Evolutionary conservation across 2,113 vertebrate species (phyloP), one percentile per base, ranked within the genome.

Genomic region (Phyllostomus hastatus): DNA sequence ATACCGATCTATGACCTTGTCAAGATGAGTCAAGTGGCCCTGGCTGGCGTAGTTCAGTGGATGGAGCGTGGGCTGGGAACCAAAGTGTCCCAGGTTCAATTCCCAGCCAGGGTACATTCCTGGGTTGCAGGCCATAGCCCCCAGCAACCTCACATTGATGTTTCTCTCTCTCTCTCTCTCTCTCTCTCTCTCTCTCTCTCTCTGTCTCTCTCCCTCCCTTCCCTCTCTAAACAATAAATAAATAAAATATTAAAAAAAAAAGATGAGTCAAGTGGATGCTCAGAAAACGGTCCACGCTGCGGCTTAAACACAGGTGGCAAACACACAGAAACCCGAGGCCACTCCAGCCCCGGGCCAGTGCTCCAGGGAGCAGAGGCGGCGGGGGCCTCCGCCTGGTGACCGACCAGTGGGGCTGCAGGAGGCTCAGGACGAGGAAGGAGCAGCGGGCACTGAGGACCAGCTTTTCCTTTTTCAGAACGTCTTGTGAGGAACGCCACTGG

Each of bases 301-400:
- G 17, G 11, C 64, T 73, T 87, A 85, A 96, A 48, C 28, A 89
- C 85, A 88, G 75, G 31, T 35, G n/a, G 61, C 14, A 54, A 64
- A 19, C 7, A 33, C 35, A 59, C 19, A 82, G 28, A 95, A 90
- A 38, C 33, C 0, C 15, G 76, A 31, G n/a, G 0, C 1, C 26
- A 10, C 31, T 81, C 20, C 35, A 20, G 52, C 3, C 2, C 48
- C 15, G 10, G 35, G 59, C 17, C 12, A 12, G 16, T 48, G 10
- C 35, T 59, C 11, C 0, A 38, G n/a, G 4, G 67, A 24, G 3
- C 12, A 76, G 16, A 11, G 14, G 0, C 8, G 41, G 15, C 22
- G 3, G 24, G 73, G 33, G 11, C 17, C 6, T 48, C 12, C 3
- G 33, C 7, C 43, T 46, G 3, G 0, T 9, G 0, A 10, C 14